Percentiles rank a stretch among this genome's conserved stretches.
Evolutionary conservation across 2,888 invertebrate species (phyloP).

Genomic region (Lasioglossum marginatum): DNA sequence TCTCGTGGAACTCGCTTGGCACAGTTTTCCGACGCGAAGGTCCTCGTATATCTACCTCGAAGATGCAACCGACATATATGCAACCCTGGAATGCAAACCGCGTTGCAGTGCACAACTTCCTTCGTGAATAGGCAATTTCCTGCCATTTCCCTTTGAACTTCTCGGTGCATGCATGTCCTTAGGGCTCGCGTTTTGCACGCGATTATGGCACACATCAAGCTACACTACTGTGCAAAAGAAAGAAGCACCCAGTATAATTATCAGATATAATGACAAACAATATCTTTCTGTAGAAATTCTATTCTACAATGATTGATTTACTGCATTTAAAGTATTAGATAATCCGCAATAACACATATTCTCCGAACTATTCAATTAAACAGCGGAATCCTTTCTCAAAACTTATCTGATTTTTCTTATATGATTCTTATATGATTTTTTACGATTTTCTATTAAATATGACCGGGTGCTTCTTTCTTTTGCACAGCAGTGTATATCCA

Average conservation of each 20-base stretch:
- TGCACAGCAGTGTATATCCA: background rate
- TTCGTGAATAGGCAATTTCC: background rate
- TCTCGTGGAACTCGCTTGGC: constrained; percentile 54
- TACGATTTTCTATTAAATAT: too few species aligned
- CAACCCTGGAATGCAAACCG: background rate
- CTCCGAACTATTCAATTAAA: too few species aligned
- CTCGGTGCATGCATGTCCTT: background rate
- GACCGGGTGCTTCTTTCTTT: too few species aligned
- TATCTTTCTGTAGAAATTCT: too few species aligned
- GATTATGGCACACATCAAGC: background rate
- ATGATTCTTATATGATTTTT: too few species aligned
- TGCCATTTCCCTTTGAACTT: background rate
- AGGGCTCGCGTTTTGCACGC: background rate
- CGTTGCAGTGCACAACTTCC: background rate
- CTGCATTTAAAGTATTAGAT: too few species aligned
- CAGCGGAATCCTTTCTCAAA: too few species aligned
- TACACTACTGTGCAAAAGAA: background rate
- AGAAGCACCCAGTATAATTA: too few species aligned
- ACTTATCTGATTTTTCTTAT: too few species aligned
- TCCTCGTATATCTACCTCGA: background rate
- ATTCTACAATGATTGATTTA: too few species aligned
- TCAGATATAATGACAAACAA: too few species aligned
- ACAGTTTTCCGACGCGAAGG: constrained; percentile 40
- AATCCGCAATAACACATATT: too few species aligned
- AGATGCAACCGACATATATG: background rate